Evolutionary conservation across 2,888 invertebrate genomes (phyloP).

Genomic region (Rapana venosa): DNA sequence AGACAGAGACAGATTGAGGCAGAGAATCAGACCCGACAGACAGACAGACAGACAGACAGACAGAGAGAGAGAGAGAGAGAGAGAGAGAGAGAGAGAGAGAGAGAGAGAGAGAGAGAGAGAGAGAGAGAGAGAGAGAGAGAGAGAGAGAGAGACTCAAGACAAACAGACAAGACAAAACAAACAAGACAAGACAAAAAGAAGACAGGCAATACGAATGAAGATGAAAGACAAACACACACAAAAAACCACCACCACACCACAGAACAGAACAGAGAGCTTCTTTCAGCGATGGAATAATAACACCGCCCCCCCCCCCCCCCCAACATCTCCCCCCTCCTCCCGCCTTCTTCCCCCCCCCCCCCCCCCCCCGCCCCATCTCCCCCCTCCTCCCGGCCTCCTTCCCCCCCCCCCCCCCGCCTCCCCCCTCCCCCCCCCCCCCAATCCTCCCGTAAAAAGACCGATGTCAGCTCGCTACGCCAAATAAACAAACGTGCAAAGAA

Average conservation of each 20-base stretch:
- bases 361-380: background rate
- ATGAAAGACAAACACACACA: background rate
- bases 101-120: background rate
- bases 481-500: constrained; percentile 14
- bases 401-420: background rate
- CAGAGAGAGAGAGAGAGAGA: background rate
- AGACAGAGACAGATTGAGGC: background rate
- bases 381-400: background rate
- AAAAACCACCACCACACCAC: background rate
- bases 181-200: background rate
- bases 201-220: background rate
- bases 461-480: background rate
- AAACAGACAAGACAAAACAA: background rate
- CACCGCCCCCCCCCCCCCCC: background rate
- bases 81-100: background rate
- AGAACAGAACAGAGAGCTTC: too few relatives aligned
- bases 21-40: background rate
- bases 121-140: too few relatives aligned
- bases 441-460: background rate
- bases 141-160: too few relatives aligned
- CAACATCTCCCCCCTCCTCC: too few relatives aligned
- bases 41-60: background rate
- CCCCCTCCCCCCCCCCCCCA: background rate
- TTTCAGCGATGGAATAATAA: background rate
- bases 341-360: too few relatives aligned